These are phyloP conservation scores for Archocentrus centrarchus DNA, from an alignment of 2,113 vertebrate genomes.

Conservation along the genomic window DNA sequence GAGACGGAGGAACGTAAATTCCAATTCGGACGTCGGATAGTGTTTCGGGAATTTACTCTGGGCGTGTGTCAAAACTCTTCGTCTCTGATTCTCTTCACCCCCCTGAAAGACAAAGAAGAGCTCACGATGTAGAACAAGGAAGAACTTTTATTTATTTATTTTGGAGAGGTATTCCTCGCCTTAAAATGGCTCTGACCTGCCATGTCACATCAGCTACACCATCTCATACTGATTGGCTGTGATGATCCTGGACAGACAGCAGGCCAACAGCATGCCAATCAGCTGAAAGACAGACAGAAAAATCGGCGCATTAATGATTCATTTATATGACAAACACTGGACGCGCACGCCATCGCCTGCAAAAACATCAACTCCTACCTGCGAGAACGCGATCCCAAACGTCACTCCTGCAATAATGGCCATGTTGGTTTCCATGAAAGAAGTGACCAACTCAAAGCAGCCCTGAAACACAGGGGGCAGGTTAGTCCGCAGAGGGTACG, in stretches of 20 bases:
- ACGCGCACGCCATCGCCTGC: background rate
- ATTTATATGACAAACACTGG: background rate
- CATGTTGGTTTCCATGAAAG: constrained; percentile 99
- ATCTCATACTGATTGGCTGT: constrained; percentile 99
- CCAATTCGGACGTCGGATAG: constrained; percentile 36
- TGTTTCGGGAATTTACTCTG: constrained; percentile 53
- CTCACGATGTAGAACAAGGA: background rate
- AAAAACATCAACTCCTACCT: constrained; percentile 79
- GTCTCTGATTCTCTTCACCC: constrained; percentile 60
- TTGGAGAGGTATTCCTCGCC: background rate
- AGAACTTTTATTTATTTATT: background rate
- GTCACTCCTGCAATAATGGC: constrained; percentile 98
- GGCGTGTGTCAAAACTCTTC: constrained; percentile 39
- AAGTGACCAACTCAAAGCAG: constrained; percentile 97
- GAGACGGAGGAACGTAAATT: constrained; percentile 63
- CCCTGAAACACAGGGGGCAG: constrained; percentile 82
- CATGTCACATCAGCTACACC: constrained; percentile 87
- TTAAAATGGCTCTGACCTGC: constrained; percentile 80
- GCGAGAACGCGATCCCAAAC: constrained; percentile 98
- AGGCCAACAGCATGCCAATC: constrained; percentile 98
- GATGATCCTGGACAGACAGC: constrained; percentile 99
- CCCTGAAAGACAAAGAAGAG: constrained; percentile 43
- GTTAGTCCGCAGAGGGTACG: constrained; percentile 34
- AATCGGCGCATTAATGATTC: background rate
- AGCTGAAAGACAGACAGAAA: constrained; percentile 80